Base-by-base conservation (phyloP, 2,797 vertebrate species). In the Sebastes nivosus region DNA sequence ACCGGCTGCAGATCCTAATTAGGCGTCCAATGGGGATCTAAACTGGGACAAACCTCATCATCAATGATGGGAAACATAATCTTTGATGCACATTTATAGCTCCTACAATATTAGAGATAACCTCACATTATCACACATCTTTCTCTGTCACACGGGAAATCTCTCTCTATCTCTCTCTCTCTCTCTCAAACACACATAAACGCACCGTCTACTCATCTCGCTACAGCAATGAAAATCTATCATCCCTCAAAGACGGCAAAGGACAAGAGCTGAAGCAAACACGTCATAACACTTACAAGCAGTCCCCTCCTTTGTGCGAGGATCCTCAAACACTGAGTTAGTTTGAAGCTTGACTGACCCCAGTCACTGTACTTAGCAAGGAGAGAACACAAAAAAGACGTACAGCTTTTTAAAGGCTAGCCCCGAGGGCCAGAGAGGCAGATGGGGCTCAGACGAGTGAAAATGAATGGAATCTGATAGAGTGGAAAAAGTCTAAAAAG, bases 391-490 rank as follows among this genome's bases (percentile, higher is more conserved):
- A 83, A 75, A 87, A 87, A 84, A 89, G 87, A 86, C 82, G 16
- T 78, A 67, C 83, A 83, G 86, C 83, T 89, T 92, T 94, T 94
- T 91, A 94, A 92, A 89, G 85, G 63, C 83, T 85, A 11, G 55
- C 78, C 89, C 93, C 50, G 70, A 81, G 88, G 92, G 89, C 88
- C 83, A 11, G 25, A 59, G 77, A 93, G 86, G 87, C 87, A 88
- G 84, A 93, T 93, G 88, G 85, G 80, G 72, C 84, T 85, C 79
- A 79, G 86, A 93, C 87, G 84, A 92, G 88, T 77, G 80, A 88
- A 89, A 94, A 93, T 94, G 92, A 95, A 94, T 93, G 79, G 93
- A 93, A 92, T 89, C 81, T 88, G 87, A 88, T 90, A 83, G 90
- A 91, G 92, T 92, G 92, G 91, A 94, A 95, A 91, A 88, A 88